Evolutionary conservation across 2,888 invertebrate species (phyloP).

Genomic region (Cepaea hortensis): DNA sequence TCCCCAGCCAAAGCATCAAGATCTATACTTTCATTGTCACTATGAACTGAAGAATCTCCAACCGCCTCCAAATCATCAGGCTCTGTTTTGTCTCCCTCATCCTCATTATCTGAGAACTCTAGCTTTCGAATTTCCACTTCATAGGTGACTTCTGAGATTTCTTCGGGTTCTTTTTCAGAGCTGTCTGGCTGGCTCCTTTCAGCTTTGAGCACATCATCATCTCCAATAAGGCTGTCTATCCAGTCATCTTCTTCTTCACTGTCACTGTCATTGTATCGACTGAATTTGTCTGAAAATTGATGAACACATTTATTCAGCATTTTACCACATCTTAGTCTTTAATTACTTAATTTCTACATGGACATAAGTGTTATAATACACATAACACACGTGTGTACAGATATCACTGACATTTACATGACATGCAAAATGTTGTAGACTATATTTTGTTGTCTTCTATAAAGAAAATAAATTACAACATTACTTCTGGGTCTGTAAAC

Average conservation of each 20-base stretch:
- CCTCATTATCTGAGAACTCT: slow-evolving; percentile 38
- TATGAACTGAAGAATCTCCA: slow-evolving; percentile 14
- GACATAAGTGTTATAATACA: too few relatives aligned
- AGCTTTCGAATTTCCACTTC: slow-evolving; percentile 39
- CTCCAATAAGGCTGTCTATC: slow-evolving; percentile 38
- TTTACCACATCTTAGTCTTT: not conserved
- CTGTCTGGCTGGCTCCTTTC: slow-evolving; percentile 22
- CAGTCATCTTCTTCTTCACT: slow-evolving; percentile 59
- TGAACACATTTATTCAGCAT: not conserved
- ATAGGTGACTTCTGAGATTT: slow-evolving; percentile 19
- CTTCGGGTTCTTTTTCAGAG: slow-evolving; percentile 13
- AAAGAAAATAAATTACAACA: not conserved
- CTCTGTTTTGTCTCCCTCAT: not conserved
- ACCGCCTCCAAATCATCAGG: not conserved
- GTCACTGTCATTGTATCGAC: slow-evolving; percentile 60
- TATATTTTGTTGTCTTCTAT: too few relatives aligned
- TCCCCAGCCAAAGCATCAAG: slow-evolving; percentile 46
- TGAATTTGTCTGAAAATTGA: slow-evolving; percentile 64
- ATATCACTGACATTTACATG: too few relatives aligned
- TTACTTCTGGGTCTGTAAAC: too few relatives aligned
- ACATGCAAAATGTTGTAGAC: too few relatives aligned
- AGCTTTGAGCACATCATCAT: slow-evolving; percentile 25
- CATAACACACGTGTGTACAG: too few relatives aligned
- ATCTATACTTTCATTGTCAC: slow-evolving; percentile 48
- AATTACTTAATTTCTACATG: too few relatives aligned